Conservation (phyloP, 2,797 vertebrate genomes). For the Aldrovandia affinis region DNA sequence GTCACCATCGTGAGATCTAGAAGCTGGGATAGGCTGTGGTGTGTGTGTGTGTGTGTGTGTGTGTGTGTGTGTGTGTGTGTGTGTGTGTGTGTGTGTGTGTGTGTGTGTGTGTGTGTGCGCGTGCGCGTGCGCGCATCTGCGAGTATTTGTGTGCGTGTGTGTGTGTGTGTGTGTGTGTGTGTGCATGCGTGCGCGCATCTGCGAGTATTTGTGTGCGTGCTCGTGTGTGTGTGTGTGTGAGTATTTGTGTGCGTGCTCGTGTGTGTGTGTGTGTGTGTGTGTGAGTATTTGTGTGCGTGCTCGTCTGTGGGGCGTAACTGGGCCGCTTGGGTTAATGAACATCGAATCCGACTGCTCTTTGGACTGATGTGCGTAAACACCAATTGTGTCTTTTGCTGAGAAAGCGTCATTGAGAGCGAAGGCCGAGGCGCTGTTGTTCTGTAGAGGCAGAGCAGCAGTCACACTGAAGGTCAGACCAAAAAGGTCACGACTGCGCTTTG, state of each 20-base stretch:
- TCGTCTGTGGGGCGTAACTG: neutral
- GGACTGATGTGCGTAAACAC: neutral
- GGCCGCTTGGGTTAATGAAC: neutral
- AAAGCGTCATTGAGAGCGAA: neutral
- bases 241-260: neutral
- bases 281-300: too few species aligned
- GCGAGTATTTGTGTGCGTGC: neutral
- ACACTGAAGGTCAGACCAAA: neutral
- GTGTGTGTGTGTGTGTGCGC: neutral
- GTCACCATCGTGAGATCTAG: constrained; percentile 10
- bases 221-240: neutral
- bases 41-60: constrained; percentile 7
- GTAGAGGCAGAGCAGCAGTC: neutral
- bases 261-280: neutral
- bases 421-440: neutral
- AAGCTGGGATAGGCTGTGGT: neutral
- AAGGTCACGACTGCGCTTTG: neutral
- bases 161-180: neutral
- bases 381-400: neutral
- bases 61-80: constrained; percentile 14
- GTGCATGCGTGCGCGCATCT: neutral
- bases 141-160: neutral
- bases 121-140: neutral
- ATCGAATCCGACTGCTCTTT: neutral
- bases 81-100: constrained; percentile 8